These are phyloP conservation scores for Tipula lateralis DNA, from an alignment of 2,888 invertebrate genomes.

Conservation along the genomic window DNA sequence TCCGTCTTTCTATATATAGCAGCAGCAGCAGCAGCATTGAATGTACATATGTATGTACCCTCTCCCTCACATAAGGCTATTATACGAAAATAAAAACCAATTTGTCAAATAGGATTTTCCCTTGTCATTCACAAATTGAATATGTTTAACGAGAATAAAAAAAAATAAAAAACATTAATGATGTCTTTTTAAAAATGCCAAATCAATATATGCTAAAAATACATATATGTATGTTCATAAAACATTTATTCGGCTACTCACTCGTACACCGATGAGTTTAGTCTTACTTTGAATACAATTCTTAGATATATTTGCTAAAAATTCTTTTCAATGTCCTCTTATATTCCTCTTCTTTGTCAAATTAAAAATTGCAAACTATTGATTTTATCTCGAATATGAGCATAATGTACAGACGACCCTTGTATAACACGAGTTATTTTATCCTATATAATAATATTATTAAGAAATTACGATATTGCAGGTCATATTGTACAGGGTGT, in stretches of 20 bases:
- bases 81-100: constrained; percentile 7
- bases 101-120: constrained; percentile 19
- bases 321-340: neutral
- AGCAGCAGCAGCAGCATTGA: no score
- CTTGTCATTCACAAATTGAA: constrained; percentile 13
- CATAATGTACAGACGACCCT: no score
- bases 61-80: neutral
- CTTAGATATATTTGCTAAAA: no score
- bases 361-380: neutral
- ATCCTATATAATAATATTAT: no score
- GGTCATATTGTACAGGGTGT: no score
- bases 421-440: no score
- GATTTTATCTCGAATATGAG: neutral
- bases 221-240: neutral
- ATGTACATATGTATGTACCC: neutral
- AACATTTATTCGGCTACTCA: neutral
- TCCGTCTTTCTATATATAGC: neutral
- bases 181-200: neutral
- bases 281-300: neutral
- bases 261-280: neutral
- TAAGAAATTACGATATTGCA: no score
- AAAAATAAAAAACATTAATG: neutral
- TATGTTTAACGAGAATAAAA: neutral
- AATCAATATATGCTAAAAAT: neutral
- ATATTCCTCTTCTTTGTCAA: neutral